Conservation (phyloP, 2,113 vertebrate species). For the Carollia perspicillata region DNA sequence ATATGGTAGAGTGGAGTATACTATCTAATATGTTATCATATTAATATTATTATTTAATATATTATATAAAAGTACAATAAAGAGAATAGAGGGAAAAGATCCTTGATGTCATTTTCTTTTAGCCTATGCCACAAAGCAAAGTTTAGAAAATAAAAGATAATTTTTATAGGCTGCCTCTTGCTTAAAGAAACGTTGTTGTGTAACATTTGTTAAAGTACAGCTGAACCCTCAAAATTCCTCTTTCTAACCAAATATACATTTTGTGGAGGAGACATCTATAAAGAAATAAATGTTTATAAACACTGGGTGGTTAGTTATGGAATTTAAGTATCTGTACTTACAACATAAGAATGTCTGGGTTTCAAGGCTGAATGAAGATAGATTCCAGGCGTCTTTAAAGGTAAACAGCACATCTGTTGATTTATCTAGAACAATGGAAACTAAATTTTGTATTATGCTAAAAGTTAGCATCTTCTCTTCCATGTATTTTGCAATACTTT, state of each 20-base stretch:
- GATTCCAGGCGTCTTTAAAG: conserved; percentile 59
- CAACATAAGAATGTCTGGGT: conserved; percentile 51
- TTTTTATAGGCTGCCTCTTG: conserved; percentile 31
- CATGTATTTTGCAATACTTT: conserved; percentile 68
- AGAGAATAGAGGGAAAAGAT: neutral
- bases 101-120: conserved; percentile 41
- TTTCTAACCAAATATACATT: conserved; percentile 61
- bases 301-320: conserved; percentile 44
- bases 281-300: conserved; percentile 69
- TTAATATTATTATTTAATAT: neutral
- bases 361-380: conserved; percentile 63
- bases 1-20: neutral
- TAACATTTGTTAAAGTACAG: conserved; percentile 38
- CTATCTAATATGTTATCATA: conserved; percentile 4
- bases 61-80: conserved; percentile 37
- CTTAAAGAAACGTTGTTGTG: conserved; percentile 19
- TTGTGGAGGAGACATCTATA: conserved; percentile 53
- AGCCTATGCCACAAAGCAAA: conserved; percentile 3
- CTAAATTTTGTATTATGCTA: conserved; percentile 59
- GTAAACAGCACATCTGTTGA: conserved; percentile 56
- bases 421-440: conserved; percentile 59
- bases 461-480: conserved; percentile 56
- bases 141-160: conserved; percentile 25
- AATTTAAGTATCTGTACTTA: conserved; percentile 62
- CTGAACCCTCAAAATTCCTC: conserved; percentile 40